These are phyloP conservation scores for Drosophila mayri DNA, from an alignment of 1,140 invertebrate genomes.

Conservation along the genomic window DNA sequence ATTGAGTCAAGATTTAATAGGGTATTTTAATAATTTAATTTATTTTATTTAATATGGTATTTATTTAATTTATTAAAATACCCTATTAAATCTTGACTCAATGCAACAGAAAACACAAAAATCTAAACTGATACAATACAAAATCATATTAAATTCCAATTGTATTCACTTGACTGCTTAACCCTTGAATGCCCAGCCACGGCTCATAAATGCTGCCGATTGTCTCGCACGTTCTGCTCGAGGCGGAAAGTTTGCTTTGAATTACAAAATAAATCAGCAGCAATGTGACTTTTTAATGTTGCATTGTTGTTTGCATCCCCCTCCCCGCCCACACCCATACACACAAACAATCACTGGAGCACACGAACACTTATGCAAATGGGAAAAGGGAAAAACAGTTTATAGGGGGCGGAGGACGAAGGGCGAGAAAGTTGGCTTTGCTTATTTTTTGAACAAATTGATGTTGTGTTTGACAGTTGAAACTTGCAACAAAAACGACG, in stretches of 20 bases:
- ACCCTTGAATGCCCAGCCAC: conserved; percentile 26
- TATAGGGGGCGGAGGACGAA: conserved; percentile 41
- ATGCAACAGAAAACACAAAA: neutral
- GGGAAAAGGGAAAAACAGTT: conserved; percentile 60
- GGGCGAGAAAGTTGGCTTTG: conserved; percentile 70
- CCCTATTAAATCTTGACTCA: neutral
- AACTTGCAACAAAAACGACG: conserved; percentile 80
- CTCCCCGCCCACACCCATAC: conserved; percentile 21
- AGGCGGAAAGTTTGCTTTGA: conserved; percentile 63
- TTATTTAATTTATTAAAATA: neutral
- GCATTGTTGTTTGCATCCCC: conserved; percentile 57
- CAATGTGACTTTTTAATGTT: conserved; percentile 78
- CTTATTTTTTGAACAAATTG: conserved; percentile 83
- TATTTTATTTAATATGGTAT: too few species aligned
- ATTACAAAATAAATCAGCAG: conserved; percentile 80
- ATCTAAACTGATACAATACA: neutral
- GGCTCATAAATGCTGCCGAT: conserved; percentile 62
- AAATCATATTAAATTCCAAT: neutral
- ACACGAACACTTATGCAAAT: conserved; percentile 52
- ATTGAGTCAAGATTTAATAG: too few species aligned
- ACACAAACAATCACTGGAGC: conserved; percentile 20
- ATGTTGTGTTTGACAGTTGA: conserved; percentile 84
- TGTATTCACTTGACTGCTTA: conserved; percentile 1
- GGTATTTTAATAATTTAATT: too few species aligned
- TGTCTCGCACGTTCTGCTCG: conserved; percentile 64